phyloP scores from a whole-genome alignment of 37 sponge, comb jelly and placozoan genomes.

The Theonella swinhoei region DNA sequence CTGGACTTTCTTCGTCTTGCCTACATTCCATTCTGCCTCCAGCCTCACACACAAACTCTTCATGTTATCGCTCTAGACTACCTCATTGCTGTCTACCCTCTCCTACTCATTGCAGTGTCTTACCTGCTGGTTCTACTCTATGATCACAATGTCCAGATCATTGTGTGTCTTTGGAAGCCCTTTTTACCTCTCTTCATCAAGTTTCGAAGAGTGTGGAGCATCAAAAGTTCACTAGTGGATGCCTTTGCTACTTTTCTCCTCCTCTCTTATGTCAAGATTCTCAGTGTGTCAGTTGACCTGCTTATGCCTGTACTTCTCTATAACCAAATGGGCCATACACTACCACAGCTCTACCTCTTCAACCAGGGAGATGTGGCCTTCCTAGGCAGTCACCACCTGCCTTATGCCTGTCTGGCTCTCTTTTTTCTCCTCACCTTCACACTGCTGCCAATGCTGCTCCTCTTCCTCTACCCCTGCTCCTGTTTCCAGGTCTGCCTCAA shows the following conservation, averaged over 20 bases:
- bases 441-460: constrained; percentile 10
- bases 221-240: constrained; percentile 30
- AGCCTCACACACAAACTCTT: background rate
- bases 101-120: constrained; percentile 2
- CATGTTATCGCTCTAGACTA: constrained; percentile 18
- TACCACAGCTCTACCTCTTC: constrained; percentile 6
- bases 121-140: constrained; percentile 17
- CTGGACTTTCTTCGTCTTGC: constrained; percentile 32
- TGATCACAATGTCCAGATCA: background rate
- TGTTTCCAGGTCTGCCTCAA: constrained; percentile 11
- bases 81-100: constrained; percentile 34
- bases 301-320: constrained; percentile 13
- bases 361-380: constrained; percentile 20
- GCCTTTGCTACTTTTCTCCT: constrained; percentile 46
- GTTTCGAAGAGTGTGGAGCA: constrained; percentile 8
- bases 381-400: constrained; percentile 16
- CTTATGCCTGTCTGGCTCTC: constrained; percentile 23
- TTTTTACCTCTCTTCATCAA: background rate
- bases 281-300: constrained; percentile 30
- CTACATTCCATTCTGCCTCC: background rate
- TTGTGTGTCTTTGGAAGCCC: constrained; percentile 13
- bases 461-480: background rate
- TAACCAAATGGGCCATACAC: background rate
- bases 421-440: constrained; percentile 22
- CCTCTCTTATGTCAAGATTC: constrained; percentile 31